Conservation (phyloP, 2,113 vertebrate genomes). For the Camelus bactrianus region DNA sequence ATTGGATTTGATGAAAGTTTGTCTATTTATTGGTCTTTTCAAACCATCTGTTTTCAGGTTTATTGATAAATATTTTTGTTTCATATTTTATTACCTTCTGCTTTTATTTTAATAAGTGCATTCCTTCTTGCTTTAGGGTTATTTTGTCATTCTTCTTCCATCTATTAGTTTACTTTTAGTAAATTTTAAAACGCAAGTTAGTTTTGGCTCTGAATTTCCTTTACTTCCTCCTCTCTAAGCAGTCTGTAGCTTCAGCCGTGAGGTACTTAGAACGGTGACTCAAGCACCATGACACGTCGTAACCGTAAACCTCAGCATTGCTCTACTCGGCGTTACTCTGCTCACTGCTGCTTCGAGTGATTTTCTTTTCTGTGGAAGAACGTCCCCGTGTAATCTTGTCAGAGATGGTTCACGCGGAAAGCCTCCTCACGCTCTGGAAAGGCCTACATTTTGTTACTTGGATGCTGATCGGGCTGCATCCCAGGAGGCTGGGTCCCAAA, state of each 20-base stretch:
- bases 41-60: constrained; percentile 10
- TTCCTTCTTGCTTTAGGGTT: background rate
- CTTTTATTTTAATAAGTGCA: constrained; percentile 40
- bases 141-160: background rate
- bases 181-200: background rate
- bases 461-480: too few species aligned
- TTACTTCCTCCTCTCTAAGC: background rate
- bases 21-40: background rate
- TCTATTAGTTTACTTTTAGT: background rate
- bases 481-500: too few species aligned
- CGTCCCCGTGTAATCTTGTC: too few species aligned
- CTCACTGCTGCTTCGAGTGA: too few species aligned
- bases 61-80: constrained; percentile 31
- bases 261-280: background rate
- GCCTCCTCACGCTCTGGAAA: too few species aligned
- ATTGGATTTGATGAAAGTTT: background rate
- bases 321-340: too few species aligned
- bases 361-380: too few species aligned
- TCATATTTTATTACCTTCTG: background rate
- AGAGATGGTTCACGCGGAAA: too few species aligned
- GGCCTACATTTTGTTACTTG: too few species aligned
- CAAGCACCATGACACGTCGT: too few species aligned
- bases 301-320: too few species aligned
- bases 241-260: background rate
- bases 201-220: background rate